Conservation (phyloP, 2,113 vertebrate species). For the Lepus europaeus region DNA sequence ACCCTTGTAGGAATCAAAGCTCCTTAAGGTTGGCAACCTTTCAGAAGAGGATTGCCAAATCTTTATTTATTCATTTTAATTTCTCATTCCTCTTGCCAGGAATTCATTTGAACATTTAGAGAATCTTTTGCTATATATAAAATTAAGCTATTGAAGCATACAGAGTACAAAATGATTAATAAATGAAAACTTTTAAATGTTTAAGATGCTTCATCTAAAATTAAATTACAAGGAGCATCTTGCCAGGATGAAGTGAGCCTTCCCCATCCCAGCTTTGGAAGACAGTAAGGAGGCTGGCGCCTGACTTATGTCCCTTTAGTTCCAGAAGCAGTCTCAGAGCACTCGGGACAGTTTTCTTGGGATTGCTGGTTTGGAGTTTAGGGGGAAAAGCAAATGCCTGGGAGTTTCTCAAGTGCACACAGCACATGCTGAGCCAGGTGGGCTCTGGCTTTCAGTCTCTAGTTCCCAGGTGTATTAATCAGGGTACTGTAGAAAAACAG, state of each 20-base stretch:
- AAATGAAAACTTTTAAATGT: constrained; percentile 76
- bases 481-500: not conserved
- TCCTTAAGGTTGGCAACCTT: constrained; percentile 34
- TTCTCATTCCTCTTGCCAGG: constrained; percentile 71
- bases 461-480: not conserved
- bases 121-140: constrained; percentile 29
- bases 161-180: constrained; percentile 73
- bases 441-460: not conserved
- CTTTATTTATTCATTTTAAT: constrained; percentile 73
- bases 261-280: not conserved
- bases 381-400: not conserved
- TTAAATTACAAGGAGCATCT: constrained; percentile 47
- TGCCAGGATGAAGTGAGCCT: constrained; percentile 32
- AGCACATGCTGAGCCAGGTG: not conserved
- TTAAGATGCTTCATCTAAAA: constrained; percentile 66
- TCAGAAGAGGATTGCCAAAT: constrained; percentile 62
- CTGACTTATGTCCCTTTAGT: not conserved
- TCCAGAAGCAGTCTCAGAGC: not conserved
- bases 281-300: not conserved
- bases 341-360: not conserved
- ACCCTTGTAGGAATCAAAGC: not conserved
- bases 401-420: not conserved
- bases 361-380: not conserved
- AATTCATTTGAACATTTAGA: constrained; percentile 67
- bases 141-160: constrained; percentile 65